Percentiles rank a stretch among this genome's conserved stretches.
These are phyloP conservation scores for Ornithoptera alexandrae DNA, from an alignment of 2,888 invertebrate genomes.

Conservation along the genomic window DNA sequence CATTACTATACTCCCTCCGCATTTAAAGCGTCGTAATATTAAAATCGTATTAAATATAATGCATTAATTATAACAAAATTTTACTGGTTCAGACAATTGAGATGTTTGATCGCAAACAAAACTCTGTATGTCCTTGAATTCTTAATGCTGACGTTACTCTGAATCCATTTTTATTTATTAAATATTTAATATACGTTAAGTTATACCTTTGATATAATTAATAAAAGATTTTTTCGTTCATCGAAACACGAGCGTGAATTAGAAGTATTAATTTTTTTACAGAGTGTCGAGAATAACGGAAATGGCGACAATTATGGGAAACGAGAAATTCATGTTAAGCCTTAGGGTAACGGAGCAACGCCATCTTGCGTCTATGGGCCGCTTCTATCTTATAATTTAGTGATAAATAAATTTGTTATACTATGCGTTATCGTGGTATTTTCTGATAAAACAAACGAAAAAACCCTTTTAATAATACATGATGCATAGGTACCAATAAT, in stretches of 20 bases:
- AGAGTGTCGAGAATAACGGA: neutral
- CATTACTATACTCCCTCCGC: too few species aligned
- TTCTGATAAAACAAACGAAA: neutral
- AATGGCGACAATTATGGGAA: slow-evolving; percentile 1
- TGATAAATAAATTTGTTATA: neutral
- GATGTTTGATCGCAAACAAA: too few species aligned
- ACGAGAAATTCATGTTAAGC: slow-evolving; percentile 4
- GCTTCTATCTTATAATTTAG: slow-evolving; percentile 1
- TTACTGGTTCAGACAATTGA: too few species aligned
- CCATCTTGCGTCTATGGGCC: slow-evolving; percentile 4
- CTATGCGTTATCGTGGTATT: neutral
- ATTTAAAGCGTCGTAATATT: too few species aligned
- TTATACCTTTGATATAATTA: neutral
- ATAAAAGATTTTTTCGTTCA: neutral
- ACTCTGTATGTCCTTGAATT: too few species aligned
- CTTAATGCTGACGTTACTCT: too few species aligned
- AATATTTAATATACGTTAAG: neutral
- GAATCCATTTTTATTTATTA: too few species aligned
- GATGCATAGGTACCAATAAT: neutral
- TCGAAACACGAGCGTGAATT: neutral
- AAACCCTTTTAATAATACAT: neutral
- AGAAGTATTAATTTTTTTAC: neutral
- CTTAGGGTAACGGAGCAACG: neutral
- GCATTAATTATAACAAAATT: too few species aligned
- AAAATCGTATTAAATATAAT: too few species aligned